Percentiles rank a stretch among this genome's conserved stretches.
Evolutionary conservation across 2,113 vertebrate genomes (phyloP).

Genomic region (Centropristis striata): DNA sequence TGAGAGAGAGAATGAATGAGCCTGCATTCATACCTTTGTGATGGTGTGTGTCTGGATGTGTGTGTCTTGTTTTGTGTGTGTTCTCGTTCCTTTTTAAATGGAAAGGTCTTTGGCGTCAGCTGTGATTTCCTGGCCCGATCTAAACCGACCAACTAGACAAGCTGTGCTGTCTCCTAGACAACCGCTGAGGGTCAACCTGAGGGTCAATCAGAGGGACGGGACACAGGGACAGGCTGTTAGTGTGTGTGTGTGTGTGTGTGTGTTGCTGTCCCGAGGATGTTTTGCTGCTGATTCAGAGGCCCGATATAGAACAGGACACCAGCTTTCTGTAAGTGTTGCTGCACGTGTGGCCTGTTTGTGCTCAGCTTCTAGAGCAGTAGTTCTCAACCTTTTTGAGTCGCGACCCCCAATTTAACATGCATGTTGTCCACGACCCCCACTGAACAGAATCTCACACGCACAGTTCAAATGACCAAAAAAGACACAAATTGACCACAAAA

Average conservation of each 20-base stretch:
- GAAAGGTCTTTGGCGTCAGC: constrained; percentile 60
- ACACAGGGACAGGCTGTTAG: not conserved
- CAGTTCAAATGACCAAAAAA: no score
- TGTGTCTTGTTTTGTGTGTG: constrained; percentile 23
- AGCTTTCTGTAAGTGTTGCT: constrained; percentile 24
- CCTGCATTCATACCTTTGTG: constrained; percentile 19
- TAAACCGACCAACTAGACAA: constrained; percentile 46
- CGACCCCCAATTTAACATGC: no score
- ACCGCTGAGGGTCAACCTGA: constrained; percentile 46
- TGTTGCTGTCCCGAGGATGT: constrained; percentile 46
- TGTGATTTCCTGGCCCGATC: constrained; percentile 46
- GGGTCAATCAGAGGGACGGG: constrained; percentile 31
- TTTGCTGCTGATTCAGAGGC: constrained; percentile 67
- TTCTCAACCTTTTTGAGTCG: no score
- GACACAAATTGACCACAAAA: no score
- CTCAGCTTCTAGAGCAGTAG: constrained; percentile 38
- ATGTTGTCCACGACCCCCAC: no score
- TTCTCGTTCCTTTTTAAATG: constrained; percentile 24
- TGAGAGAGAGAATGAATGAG: constrained; percentile 17
- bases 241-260: constrained; percentile 54
- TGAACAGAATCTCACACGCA: no score
- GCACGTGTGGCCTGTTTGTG: constrained; percentile 31
- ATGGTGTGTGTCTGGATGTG: not conserved
- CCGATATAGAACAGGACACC: constrained; percentile 52
- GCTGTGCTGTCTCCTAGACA: constrained; percentile 66